Conservation (phyloP, 2,888 invertebrate genomes). For the Acronicta alni region DNA sequence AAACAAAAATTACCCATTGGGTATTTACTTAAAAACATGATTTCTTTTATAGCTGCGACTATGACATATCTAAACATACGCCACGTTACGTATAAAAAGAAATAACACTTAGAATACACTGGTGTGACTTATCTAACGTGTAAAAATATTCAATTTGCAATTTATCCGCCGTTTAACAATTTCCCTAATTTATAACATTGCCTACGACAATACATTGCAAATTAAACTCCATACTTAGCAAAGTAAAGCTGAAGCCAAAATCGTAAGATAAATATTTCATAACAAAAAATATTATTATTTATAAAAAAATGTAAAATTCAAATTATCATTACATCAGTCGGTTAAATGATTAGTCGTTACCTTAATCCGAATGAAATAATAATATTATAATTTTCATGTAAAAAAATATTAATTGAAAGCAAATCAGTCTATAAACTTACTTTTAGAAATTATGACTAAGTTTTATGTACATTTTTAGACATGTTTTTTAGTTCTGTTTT, state of each 20-base stretch:
- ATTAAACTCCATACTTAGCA: conserved; percentile 64
- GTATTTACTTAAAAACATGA: conserved; percentile 14
- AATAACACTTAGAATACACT: conserved; percentile 71
- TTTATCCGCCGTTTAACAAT: conserved; percentile 57
- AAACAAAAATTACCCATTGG: conserved; percentile 11
- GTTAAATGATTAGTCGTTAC: conserved; percentile 71
- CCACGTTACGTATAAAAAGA: conserved; percentile 63
- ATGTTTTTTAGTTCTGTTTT: conserved; percentile 51
- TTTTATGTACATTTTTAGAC: conserved; percentile 77
- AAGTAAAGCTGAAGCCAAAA: conserved; percentile 81
- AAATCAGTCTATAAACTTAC: conserved; percentile 88
- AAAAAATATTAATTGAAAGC: conserved; percentile 74
- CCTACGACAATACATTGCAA: conserved; percentile 63
- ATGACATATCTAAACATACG: conserved; percentile 55
- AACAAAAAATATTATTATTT: conserved; percentile 44
- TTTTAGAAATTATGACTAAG: conserved; percentile 77
- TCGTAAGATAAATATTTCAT: conserved; percentile 61
- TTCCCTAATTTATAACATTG: conserved; percentile 61
- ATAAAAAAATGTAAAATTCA: conserved; percentile 55
- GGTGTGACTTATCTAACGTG: conserved; percentile 58
- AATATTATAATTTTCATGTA: conserved; percentile 55
- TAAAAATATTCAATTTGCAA: conserved; percentile 60
- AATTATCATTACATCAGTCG: conserved; percentile 77
- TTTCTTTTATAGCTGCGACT: conserved; percentile 39
- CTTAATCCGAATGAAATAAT: conserved; percentile 66